Evolutionary conservation across 1,140 invertebrate species (phyloP).

Genomic region (Drosophila pseudoananassae): DNA sequence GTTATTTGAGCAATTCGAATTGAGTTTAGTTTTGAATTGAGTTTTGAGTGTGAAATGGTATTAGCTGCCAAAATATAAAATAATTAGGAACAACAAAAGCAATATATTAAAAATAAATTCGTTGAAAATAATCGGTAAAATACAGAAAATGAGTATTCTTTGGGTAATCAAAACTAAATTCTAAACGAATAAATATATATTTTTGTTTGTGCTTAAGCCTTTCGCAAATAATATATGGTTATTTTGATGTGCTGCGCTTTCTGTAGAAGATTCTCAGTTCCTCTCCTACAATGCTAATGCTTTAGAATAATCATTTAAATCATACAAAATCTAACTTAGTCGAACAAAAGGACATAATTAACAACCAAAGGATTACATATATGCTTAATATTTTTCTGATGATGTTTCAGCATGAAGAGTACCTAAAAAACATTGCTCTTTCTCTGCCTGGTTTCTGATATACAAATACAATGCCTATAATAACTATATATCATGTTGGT

Average conservation of each 20-base stretch:
- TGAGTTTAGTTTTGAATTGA: constrained; percentile 48
- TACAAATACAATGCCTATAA: constrained; percentile 76
- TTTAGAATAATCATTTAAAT: constrained; percentile 42
- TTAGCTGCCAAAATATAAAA: constrained; percentile 57
- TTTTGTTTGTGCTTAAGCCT: constrained; percentile 12
- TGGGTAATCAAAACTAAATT: constrained; percentile 53
- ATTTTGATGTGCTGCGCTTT: constrained; percentile 31
- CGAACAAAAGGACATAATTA: constrained; percentile 43
- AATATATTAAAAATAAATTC: constrained; percentile 65
- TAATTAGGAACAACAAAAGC: constrained; percentile 67
- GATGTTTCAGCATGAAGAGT: constrained; percentile 56
- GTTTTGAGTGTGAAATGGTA: constrained; percentile 16
- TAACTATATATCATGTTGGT: constrained; percentile 64
- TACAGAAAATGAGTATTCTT: constrained; percentile 77
- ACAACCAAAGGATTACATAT: constrained; percentile 39
- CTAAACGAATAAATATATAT: constrained; percentile 31
- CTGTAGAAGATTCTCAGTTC: constrained; percentile 24
- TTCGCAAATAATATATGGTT: constrained; percentile 52
- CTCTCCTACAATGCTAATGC: constrained; percentile 64
- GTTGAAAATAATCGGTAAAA: constrained; percentile 54
- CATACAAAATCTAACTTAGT: constrained; percentile 46
- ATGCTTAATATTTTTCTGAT: constrained; percentile 18
- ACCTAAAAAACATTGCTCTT: constrained; percentile 71
- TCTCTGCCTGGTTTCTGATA: constrained; percentile 60
- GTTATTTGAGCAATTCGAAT: constrained; percentile 70